These are phyloP conservation scores for Maconellicoccus hirsutus DNA, from an alignment of 1,140 invertebrate species.

Conservation along the genomic window DNA sequence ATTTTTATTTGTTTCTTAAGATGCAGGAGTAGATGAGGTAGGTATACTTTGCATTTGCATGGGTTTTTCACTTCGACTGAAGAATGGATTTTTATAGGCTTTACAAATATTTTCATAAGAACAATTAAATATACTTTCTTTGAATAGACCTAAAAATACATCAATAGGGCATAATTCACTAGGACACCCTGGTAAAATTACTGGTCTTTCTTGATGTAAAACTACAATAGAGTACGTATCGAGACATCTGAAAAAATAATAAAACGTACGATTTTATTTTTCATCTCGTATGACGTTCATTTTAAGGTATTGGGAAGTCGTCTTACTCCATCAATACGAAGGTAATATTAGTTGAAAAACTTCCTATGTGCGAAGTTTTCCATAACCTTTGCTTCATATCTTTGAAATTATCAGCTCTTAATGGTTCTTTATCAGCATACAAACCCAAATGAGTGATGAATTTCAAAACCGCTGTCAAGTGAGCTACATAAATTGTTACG, in stretches of 20 bases:
- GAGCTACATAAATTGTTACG: constrained; percentile 62
- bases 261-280: too few species aligned
- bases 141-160: constrained; percentile 42
- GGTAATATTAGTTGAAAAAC: constrained; percentile 71
- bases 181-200: constrained; percentile 51
- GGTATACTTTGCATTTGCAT: too few species aligned
- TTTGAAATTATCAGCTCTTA: constrained; percentile 49
- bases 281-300: too few species aligned
- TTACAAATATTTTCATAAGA: constrained; percentile 49
- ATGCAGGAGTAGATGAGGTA: too few species aligned
- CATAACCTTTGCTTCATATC: constrained; percentile 48
- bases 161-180: constrained; percentile 48
- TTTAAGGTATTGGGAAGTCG: too few species aligned
- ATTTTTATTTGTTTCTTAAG: too few species aligned
- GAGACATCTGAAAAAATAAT: neutral
- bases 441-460: constrained; percentile 60
- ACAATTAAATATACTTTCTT: constrained; percentile 46
- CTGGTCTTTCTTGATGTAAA: constrained; percentile 56
- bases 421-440: constrained; percentile 50
- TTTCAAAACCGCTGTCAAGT: constrained; percentile 76
- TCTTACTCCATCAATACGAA: constrained; percentile 66
- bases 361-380: constrained; percentile 60
- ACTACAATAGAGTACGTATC: constrained; percentile 46
- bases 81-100: neutral
- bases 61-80: too few species aligned